Base-by-base conservation (phyloP, 2,888 invertebrate species). In the Cancer borealis region DNA sequence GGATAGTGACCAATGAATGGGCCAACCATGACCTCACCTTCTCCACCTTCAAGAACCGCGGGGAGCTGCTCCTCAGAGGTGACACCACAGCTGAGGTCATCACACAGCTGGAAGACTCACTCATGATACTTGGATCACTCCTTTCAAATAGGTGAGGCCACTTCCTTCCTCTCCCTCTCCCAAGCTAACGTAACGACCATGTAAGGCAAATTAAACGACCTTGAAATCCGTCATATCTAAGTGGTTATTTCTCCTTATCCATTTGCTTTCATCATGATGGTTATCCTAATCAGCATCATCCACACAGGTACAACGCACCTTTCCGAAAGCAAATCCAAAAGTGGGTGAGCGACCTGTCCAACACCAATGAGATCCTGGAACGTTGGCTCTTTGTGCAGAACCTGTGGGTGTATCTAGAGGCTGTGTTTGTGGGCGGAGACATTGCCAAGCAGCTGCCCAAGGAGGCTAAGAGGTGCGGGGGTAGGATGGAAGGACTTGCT, bases 321-420 rank as follows among this genome's bases (percentile, higher is more conserved):
- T 99, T 99, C 96, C 98, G 98, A 96, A 99, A 99, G 96, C 99
- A 99, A 97, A 99, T 99, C 96, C 99, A 99, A 96, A 98, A 98
- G 96, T 99, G 99, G 99, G 98, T 99, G 1, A 98, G 98, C 96
- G 99, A 99, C 96, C 97, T 99, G 92, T 99, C 99, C 92, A 99
- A 99, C 96, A 99, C 99, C 0, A 99, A 99, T 96, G 99, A 99
- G 97, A 99, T 99, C 96, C 97, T 99, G 93, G 99, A 99, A 96
- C 97, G 99, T 95, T 99, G 99, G 99, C 97, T 99, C 87, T 97
- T 99, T 0, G 99, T 99, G 0, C 99, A 99, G 96, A 99, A 99
- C 96, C 98, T 99, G 98, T 99, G 99, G 99, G 99, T 99, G 0
- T 99, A 99, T 96, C 97, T 99, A 45, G 99, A 99, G 96, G 99